These are phyloP conservation scores for Patella vulgata DNA, from an alignment of 1,140 invertebrate species.

Conservation along the genomic window DNA sequence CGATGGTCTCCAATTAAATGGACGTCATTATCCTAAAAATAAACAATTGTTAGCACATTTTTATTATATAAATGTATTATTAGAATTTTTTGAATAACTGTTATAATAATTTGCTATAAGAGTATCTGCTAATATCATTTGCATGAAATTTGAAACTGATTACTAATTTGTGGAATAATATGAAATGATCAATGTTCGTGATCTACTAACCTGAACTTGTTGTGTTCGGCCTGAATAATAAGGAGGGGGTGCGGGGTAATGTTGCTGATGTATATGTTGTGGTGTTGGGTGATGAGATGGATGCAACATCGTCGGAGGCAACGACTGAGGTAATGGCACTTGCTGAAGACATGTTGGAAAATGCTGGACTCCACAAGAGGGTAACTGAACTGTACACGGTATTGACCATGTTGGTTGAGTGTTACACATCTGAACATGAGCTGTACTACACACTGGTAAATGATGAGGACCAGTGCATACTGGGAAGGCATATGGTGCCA, in stretches of 20 bases:
- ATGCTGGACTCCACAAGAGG: conserved; percentile 43
- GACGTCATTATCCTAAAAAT: conserved; percentile 57
- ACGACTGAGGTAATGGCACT: conserved; percentile 43
- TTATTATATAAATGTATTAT: no score
- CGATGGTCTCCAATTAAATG: conserved; percentile 41
- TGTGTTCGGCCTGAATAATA: conserved; percentile 16
- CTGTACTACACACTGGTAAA: conserved; percentile 55
- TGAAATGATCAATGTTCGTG: no score
- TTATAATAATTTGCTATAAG: no score
- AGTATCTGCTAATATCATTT: no score
- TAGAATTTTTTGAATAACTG: no score
- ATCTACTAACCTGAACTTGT: conserved; percentile 5
- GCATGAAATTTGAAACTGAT: no score
- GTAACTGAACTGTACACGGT: conserved; percentile 45
- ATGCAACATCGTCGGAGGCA: conserved; percentile 66
- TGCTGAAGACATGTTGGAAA: conserved; percentile 60
- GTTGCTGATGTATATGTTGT: conserved; percentile 31
- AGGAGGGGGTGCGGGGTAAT: conserved; percentile 29
- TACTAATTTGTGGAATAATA: no score
- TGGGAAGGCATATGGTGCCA: conserved; percentile 67
- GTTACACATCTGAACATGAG: conserved; percentile 54
- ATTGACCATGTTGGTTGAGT: conserved; percentile 60
- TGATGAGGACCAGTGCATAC: conserved; percentile 61
- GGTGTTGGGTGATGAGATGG: conserved; percentile 38
- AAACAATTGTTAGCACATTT: no score